phyloP scores from a whole-genome alignment of 2,113 vertebrate genomes.

The Trogon surrucura region DNA sequence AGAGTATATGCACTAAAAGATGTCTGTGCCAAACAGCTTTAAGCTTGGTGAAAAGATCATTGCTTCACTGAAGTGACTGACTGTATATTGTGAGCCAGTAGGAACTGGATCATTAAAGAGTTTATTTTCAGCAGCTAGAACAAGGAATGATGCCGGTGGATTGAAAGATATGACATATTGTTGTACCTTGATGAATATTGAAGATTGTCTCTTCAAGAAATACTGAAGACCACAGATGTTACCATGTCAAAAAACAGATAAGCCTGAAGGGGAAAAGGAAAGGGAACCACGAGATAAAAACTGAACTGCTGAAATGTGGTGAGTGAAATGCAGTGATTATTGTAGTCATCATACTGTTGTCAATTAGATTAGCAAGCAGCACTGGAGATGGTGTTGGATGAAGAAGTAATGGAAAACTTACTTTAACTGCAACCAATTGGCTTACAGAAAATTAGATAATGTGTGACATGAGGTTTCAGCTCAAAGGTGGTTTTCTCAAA shows the following conservation, averaged over 20 bases:
- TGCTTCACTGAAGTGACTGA: neutral
- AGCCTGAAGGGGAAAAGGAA: constrained; percentile 20
- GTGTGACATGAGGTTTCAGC: neutral
- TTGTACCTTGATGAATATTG: constrained; percentile 33
- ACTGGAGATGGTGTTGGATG: constrained; percentile 8
- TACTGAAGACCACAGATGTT: neutral
- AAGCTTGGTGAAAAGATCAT: neutral
- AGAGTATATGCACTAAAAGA: neutral
- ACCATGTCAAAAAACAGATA: constrained; percentile 31
- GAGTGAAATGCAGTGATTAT: constrained; percentile 25
- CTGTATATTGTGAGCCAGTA: neutral
- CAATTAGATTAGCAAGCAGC: constrained; percentile 43
- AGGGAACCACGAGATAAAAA: neutral
- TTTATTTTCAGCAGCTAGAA: constrained; percentile 58
- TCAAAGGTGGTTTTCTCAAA: neutral
- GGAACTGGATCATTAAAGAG: constrained; percentile 6
- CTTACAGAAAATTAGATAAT: constrained; percentile 16
- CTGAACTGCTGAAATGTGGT: neutral
- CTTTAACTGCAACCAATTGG: constrained; percentile 7
- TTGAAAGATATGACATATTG: constrained; percentile 44
- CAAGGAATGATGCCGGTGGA: neutral
- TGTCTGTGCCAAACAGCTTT: neutral
- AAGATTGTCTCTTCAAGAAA: constrained; percentile 42
- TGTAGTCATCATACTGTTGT: constrained; percentile 37
- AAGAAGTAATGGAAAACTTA: constrained; percentile 35